These are phyloP conservation scores for Zele albiditarsus DNA, from an alignment of 2,888 invertebrate species.

Conservation along the genomic window DNA sequence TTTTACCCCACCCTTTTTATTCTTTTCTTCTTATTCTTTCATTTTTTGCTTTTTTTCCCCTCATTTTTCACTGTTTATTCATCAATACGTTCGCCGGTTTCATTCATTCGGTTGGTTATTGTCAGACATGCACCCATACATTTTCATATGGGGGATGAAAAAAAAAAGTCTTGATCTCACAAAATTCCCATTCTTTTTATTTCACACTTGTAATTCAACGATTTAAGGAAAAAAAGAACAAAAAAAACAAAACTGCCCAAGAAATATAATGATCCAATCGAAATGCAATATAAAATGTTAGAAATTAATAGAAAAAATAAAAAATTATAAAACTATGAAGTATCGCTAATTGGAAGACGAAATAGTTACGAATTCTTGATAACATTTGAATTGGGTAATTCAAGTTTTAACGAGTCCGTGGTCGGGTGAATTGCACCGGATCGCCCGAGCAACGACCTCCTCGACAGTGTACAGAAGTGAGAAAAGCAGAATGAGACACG, in stretches of 20 bases:
- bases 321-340: constrained; percentile 40
- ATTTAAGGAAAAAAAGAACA: background rate
- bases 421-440: constrained; percentile 41
- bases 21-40: constrained; percentile 17
- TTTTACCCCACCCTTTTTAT: background rate
- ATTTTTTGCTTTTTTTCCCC: background rate
- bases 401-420: constrained; percentile 53
- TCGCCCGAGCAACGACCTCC: constrained; percentile 42
- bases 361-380: constrained; percentile 50
- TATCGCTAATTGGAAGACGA: constrained; percentile 49
- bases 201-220: background rate
- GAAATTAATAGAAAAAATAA: background rate
- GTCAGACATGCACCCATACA: constrained; percentile 8
- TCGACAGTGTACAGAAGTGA: constrained; percentile 16
- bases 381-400: constrained; percentile 46
- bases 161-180: background rate
- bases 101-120: constrained; percentile 12
- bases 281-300: background rate
- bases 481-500: constrained; percentile 16
- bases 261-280: background rate
- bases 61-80: background rate
- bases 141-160: background rate
- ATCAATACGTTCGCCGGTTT: background rate
- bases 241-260: background rate
- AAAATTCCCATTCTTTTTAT: background rate